These are phyloP conservation scores for Lindbergichthys nudifrons DNA, from an alignment of 2,797 vertebrate species.

Conservation along the genomic window DNA sequence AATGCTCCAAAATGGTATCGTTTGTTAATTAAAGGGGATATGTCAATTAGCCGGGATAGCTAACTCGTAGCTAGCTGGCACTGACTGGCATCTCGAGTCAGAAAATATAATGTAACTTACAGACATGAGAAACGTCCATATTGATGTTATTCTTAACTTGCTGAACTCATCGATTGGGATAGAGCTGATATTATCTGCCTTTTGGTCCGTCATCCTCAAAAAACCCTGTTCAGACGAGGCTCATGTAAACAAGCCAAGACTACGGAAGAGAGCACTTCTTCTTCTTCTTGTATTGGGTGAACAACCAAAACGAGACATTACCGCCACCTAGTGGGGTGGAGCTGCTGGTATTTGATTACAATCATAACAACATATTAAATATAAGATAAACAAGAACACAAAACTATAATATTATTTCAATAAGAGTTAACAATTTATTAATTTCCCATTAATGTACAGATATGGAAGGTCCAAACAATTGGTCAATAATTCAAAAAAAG, in stretches of 20 bases:
- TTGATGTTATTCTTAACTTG: slow-evolving; percentile 82
- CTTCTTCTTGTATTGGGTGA: neutral
- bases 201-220: slow-evolving; percentile 73
- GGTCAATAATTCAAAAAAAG: neutral
- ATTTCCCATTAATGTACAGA: too few species aligned
- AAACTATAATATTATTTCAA: neutral
- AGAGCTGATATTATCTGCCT: slow-evolving; percentile 76
- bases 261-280: slow-evolving; percentile 22
- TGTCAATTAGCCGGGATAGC: neutral
- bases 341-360: neutral
- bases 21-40: neutral
- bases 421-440: too few species aligned
- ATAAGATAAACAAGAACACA: neutral
- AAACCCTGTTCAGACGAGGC: neutral
- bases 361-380: too few species aligned
- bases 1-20: neutral
- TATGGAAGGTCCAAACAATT: neutral
- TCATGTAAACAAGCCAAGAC: slow-evolving; percentile 49
- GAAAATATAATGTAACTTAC: slow-evolving; percentile 70
- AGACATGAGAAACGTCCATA: slow-evolving; percentile 86
- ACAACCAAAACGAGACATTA: too few species aligned
- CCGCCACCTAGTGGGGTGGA: neutral
- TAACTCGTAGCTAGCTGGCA: neutral
- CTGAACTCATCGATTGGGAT: slow-evolving; percentile 84
- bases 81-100: neutral